A percentile compares a stretch with the other conserved stretches of the same genome.
Evolutionary conservation across 1,140 invertebrate genomes (phyloP).

Genomic region (Brachionus sp.): DNA sequence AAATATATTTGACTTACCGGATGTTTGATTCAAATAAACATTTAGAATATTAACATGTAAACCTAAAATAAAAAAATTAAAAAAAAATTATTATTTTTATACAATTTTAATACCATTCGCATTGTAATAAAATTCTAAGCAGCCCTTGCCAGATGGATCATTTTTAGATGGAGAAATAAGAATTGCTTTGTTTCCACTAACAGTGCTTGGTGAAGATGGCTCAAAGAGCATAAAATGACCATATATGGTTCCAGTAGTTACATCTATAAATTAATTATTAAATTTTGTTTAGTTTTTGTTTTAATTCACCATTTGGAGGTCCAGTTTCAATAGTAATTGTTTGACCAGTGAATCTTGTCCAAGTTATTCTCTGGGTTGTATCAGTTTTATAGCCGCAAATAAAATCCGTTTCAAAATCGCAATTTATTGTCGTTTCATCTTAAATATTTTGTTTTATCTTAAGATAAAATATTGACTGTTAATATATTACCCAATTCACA

Average conservation of each 20-base stretch:
- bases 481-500: neutral
- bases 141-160: neutral
- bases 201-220: neutral
- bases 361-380: constrained; percentile 71
- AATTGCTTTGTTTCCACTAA: neutral
- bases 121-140: constrained; percentile 65
- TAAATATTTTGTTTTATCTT: neutral
- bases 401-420: constrained; percentile 69
- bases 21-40: neutral
- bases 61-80: neutral
- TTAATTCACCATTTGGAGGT: neutral
- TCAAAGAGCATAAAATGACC: constrained; percentile 41
- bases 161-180: neutral
- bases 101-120: neutral
- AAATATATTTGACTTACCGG: neutral
- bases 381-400: constrained; percentile 73
- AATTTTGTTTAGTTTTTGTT: neutral
- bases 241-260: neutral
- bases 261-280: neutral
- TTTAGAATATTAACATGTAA: neutral
- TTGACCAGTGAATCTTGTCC: constrained; percentile 55
- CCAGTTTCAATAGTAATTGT: constrained; percentile 19
- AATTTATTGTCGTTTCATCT: constrained; percentile 52
- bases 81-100: neutral
- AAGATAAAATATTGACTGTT: neutral